Evolutionary conservation across 2,113 vertebrate genomes (phyloP).

Genomic region (Chascanopsetta lugubris): DNA sequence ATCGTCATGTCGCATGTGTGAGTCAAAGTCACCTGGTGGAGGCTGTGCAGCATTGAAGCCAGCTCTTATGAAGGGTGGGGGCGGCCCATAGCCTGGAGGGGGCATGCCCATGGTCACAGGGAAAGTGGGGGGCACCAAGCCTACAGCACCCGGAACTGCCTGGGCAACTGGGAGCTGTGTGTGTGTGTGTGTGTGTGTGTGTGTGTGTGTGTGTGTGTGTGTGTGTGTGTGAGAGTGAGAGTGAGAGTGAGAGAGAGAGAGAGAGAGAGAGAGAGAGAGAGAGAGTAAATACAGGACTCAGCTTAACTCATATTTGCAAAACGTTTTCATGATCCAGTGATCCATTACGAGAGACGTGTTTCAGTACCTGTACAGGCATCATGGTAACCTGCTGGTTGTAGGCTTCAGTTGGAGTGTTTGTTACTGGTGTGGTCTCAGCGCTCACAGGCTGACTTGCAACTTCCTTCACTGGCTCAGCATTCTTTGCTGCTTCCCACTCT

Average conservation of each 20-base stretch:
- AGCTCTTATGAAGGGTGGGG: constrained; percentile 90
- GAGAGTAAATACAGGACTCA: too few species aligned
- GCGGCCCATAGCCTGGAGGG: constrained; percentile 94
- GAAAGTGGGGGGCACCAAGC: constrained; percentile 92
- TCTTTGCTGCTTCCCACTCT: constrained; percentile 96
- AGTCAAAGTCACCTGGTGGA: constrained; percentile 87
- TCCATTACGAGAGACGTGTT: neutral
- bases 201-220: too few species aligned
- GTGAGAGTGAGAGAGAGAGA: too few species aligned
- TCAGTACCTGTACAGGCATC: constrained; percentile 90
- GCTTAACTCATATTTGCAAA: neutral
- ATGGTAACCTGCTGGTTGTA: constrained; percentile 93
- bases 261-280: too few species aligned
- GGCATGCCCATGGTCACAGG: constrained; percentile 95
- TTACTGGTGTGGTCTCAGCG: constrained; percentile 80
- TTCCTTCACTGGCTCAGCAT: constrained; percentile 85
- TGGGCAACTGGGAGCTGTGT: constrained; percentile 92
- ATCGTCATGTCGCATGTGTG: neutral
- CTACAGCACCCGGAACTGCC: constrained; percentile 89
- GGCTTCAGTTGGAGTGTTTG: constrained; percentile 86
- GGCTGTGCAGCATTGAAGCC: constrained; percentile 95
- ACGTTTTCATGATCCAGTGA: too few species aligned
- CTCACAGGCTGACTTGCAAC: constrained; percentile 78
- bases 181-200: too few species aligned
- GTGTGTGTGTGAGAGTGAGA: too few species aligned